These are phyloP conservation scores for Adelosebastes latens DNA, from an alignment of 2,797 vertebrate species.

Conservation along the genomic window DNA sequence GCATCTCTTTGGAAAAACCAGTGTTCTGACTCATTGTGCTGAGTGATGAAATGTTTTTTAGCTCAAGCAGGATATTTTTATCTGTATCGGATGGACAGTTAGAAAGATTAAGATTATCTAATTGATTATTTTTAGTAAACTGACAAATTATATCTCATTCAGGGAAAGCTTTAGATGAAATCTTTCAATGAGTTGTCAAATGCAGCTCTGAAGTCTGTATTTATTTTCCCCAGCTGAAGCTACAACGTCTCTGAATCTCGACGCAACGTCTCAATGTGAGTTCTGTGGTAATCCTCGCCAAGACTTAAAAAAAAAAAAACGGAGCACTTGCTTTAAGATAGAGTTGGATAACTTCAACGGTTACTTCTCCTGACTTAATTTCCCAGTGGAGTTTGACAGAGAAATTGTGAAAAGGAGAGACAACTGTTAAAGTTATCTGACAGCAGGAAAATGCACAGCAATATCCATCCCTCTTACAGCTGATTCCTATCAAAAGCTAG, in stretches of 20 bases:
- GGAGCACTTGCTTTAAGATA: constrained; percentile 38
- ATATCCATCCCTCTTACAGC: constrained; percentile 56
- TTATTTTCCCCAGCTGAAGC: constrained; percentile 52
- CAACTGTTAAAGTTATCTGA: constrained; percentile 69
- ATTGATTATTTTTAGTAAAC: constrained; percentile 51
- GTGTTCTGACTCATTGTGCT: constrained; percentile 6
- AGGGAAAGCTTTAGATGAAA: constrained; percentile 42
- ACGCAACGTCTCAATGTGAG: constrained; percentile 38
- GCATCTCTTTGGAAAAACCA: background rate
- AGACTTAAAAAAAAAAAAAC: constrained; percentile 43
- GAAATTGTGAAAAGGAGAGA: constrained; percentile 54
- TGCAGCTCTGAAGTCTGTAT: constrained; percentile 31
- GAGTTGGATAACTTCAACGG: constrained; percentile 61
- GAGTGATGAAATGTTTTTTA: constrained; percentile 12
- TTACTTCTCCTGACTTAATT: constrained; percentile 69
- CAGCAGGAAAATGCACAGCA: constrained; percentile 30
- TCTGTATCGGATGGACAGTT: constrained; percentile 24
- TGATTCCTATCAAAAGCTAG: constrained; percentile 65
- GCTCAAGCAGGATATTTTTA: constrained; percentile 18
- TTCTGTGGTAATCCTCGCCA: constrained; percentile 41
- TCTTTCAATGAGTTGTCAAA: constrained; percentile 54
- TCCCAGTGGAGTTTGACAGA: constrained; percentile 61
- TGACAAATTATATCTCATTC: constrained; percentile 40
- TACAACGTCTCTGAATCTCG: constrained; percentile 39
- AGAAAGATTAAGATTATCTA: constrained; percentile 43